phyloP scores from a whole-genome alignment of 2,797 vertebrate genomes.

The Vultur gryphus region DNA sequence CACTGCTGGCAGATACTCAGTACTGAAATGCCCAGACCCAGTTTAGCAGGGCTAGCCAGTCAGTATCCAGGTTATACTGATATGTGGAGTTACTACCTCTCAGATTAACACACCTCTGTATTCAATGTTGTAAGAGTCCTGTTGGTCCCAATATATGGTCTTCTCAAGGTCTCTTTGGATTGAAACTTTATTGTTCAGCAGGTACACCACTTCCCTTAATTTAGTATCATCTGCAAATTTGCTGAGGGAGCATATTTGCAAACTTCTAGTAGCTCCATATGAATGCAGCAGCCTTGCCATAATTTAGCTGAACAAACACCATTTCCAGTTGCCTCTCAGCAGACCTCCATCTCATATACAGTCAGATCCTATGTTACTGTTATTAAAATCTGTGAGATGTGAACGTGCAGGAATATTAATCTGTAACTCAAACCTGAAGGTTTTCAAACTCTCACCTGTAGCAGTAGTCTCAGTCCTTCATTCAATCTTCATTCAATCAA shows the following conservation, averaged over 20 bases:
- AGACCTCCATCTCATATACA: not conserved
- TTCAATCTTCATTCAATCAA: not conserved
- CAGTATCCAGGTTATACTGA: not conserved
- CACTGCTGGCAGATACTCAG: not conserved
- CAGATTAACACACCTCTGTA: not conserved
- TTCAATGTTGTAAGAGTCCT: not conserved
- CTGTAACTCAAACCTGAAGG: not conserved
- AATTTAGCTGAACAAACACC: not conserved
- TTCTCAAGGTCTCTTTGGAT: not conserved
- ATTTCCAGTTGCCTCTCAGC: not conserved
- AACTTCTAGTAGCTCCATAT: not conserved
- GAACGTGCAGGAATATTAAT: not conserved
- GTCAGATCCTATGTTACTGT: not conserved
- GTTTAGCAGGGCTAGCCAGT: not conserved
- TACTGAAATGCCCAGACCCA: not conserved
- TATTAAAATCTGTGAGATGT: not conserved
- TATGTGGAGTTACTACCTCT: not conserved
- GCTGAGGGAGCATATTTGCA: not conserved
- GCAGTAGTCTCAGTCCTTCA: not conserved
- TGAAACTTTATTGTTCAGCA: not conserved
- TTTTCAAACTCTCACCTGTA: not conserved
- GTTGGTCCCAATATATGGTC: not conserved
- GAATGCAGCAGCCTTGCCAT: not conserved
- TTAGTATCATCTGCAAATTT: not conserved
- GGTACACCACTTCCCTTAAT: not conserved